Base-by-base conservation (phyloP, 2,888 invertebrate genomes). In the Mythimna pallens region DNA sequence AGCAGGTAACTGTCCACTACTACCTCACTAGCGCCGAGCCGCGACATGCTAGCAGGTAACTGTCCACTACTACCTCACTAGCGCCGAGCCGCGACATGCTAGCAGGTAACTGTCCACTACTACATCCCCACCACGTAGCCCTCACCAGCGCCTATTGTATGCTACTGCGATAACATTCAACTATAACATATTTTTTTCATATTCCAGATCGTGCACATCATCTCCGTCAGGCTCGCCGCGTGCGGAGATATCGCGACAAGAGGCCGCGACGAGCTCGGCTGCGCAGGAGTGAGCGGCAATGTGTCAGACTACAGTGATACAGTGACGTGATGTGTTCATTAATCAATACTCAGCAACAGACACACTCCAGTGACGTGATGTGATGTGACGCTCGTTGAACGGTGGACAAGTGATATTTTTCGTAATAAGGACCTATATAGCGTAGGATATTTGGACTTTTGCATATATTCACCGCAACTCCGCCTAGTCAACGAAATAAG, bases 371-470 rank as follows among this genome's bases (percentile, higher is more conserved):
- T 95, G 95, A 94, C 70, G 88, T 88, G 87, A 89, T 82, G 81
- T 14, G 55, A 20, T 20, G 57, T 87, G 87, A 89, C 83, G 82
- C 77, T 80, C 78, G 81, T 73, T 82, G 82, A 76, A 82, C 75
- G 85, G 91, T 93, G 93, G 91, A 91, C 90, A 93, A 94, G 95
- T 95, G 95, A 95, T 95, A 95, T 94, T 94, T 92, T 91, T 90
- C 87, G 76, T 79, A 83, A 86, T 83, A 86, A 86, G 87, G 83
- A 90, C 83, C 76, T 70, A 71, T 78, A 78, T 78, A 78, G 75
- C 76, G 65, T 77, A 71, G 86, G 87, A 86, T 87, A 77, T 73
- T 77, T 66, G 52, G 63, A 78, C 12, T 40, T 30, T 76, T 88
- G 85, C 87, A 87, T 87, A 87, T 87, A 88, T 88, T 87, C 87